phyloP scores from a whole-genome alignment of 2,797 vertebrate genomes.

The Phoxinus dragarum region DNA sequence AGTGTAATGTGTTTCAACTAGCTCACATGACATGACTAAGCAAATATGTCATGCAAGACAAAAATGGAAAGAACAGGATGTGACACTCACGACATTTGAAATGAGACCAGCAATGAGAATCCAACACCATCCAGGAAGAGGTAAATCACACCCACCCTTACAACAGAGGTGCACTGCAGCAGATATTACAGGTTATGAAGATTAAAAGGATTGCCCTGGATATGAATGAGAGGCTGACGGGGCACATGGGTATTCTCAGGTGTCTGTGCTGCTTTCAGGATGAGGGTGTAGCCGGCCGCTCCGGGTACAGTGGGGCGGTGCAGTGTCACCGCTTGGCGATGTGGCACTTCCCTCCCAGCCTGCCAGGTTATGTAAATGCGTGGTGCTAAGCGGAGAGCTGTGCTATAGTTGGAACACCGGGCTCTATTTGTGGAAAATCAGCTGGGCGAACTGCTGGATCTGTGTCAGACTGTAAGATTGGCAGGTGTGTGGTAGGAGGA shows the following conservation, averaged over 20 bases:
- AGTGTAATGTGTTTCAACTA: slow-evolving; percentile 2
- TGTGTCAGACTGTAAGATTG: slow-evolving; percentile 67
- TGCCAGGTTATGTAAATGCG: slow-evolving; percentile 65
- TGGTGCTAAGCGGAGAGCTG: slow-evolving; percentile 61
- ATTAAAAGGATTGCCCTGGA: slow-evolving; percentile 26
- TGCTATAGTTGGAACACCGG: slow-evolving; percentile 68
- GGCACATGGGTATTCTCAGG: slow-evolving; percentile 17
- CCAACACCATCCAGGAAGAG: neutral
- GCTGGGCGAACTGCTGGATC: slow-evolving; percentile 69
- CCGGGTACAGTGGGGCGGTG: slow-evolving; percentile 12
- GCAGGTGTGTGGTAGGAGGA: slow-evolving; percentile 50
- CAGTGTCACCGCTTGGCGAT: slow-evolving; percentile 49
- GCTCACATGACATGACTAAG: slow-evolving; percentile 46
- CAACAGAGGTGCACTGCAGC: neutral
- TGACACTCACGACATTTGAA: slow-evolving; percentile 5
- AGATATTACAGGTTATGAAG: slow-evolving; percentile 22
- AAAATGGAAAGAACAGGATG: slow-evolving; percentile 40
- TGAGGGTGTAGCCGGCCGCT: slow-evolving; percentile 2
- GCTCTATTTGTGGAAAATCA: slow-evolving; percentile 71
- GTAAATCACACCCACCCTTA: neutral
- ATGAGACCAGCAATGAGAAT: slow-evolving; percentile 37
- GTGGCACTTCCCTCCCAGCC: slow-evolving; percentile 46
- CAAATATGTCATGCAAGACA: slow-evolving; percentile 32
- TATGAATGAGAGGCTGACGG: slow-evolving; percentile 16
- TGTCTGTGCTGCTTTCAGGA: slow-evolving; percentile 1